These are phyloP conservation scores for Tenualosa thibaudeaui DNA, from an alignment of 2,797 vertebrate genomes.

Conservation along the genomic window DNA sequence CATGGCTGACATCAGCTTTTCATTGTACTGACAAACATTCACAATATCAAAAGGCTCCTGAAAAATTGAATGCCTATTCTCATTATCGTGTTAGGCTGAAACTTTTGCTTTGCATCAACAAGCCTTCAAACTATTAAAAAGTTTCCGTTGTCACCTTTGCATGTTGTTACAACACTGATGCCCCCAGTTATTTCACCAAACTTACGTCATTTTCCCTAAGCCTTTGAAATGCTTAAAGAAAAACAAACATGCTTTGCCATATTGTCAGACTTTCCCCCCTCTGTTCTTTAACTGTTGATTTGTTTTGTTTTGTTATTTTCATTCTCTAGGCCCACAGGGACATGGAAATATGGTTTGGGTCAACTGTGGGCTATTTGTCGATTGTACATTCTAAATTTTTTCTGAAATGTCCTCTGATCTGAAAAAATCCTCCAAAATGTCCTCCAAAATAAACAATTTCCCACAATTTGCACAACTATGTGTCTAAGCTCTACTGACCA, in stretches of 20 bases:
- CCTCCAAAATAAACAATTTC: not conserved
- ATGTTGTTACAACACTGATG: not conserved
- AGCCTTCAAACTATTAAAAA: not conserved
- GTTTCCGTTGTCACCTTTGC: not conserved
- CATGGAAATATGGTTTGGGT: not conserved
- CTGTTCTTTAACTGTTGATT: not conserved
- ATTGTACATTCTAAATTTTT: not conserved
- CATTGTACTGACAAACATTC: not conserved
- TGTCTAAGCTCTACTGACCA: not conserved
- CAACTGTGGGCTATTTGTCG: not conserved
- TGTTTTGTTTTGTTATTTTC: not conserved
- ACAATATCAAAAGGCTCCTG: not conserved
- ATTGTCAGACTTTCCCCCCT: not conserved
- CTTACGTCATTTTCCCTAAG: not conserved
- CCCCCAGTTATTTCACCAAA: not conserved
- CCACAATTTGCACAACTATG: too few relatives aligned
- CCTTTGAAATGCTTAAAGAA: not conserved
- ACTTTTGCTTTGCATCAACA: not conserved
- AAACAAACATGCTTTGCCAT: not conserved
- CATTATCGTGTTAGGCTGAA: conserved; percentile 3
- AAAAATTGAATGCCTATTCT: not conserved
- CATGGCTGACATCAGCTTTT: not conserved
- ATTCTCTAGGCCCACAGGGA: not conserved
- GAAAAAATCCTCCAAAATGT: not conserved
- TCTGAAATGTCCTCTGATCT: not conserved